phyloP scores from a whole-genome alignment of 2,113 vertebrate species.

The Crotalus helleri region DNA sequence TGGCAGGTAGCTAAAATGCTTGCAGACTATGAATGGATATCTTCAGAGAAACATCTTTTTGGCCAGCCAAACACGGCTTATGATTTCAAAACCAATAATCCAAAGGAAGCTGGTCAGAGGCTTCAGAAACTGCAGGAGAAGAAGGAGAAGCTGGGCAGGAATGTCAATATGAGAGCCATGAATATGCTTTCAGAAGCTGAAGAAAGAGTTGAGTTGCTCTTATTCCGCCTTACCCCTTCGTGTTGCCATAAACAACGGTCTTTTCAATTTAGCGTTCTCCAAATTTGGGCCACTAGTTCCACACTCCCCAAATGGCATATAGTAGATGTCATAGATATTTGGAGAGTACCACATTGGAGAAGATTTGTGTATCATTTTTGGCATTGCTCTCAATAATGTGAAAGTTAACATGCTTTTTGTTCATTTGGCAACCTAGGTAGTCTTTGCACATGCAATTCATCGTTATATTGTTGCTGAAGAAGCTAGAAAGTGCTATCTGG shows the following conservation, averaged over 20 bases:
- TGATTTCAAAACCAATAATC: constrained; percentile 85
- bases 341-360: background rate
- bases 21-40: constrained; percentile 91
- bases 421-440: background rate
- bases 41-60: constrained; percentile 83
- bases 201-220: constrained; percentile 75
- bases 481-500: background rate
- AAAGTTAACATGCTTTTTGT: background rate
- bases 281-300: background rate
- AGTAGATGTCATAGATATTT: background rate
- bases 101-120: constrained; percentile 78
- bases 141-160: constrained; percentile 79
- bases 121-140: constrained; percentile 83
- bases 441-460: background rate
- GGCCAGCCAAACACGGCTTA: constrained; percentile 86
- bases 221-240: background rate
- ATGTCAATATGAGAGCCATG: constrained; percentile 86
- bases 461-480: too few relatives aligned
- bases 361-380: background rate
- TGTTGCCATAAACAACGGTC: background rate
- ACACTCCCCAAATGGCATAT: background rate
- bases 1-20: constrained; percentile 85
- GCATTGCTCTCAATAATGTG: background rate
- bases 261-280: background rate
- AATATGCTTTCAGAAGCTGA: constrained; percentile 86